Base-by-base conservation (phyloP, 2,888 invertebrate genomes). In the Biston betularia region DNA sequence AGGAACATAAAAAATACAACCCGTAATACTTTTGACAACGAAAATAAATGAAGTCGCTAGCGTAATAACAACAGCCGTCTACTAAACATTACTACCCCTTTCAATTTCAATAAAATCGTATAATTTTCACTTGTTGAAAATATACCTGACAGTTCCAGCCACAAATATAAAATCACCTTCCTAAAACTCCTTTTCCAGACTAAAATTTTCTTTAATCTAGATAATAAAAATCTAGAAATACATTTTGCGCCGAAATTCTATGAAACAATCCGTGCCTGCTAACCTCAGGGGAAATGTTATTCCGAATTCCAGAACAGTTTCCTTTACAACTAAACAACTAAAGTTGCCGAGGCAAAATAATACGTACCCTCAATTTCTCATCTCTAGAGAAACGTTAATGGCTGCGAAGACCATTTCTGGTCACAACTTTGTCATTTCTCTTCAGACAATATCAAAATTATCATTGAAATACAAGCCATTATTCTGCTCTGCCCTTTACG, bases 401-500 rank as follows among this genome's bases (percentile, higher is more conserved):
- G 53, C 48, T 33, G 6, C 35, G 34, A 53, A 49, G 35, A 38
- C 50, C 44, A 34, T 53, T 53, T 48, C 15, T 42, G 63, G 40
- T 55, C 34, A 53, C 48, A 61, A 61, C 55, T 61, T 63, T 58
- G 63, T 56, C 63, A 68, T 59, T 59, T 55, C 54, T 52, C 59
- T 15, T 46, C 64, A 69, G 68, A 70, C 73, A 79, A 76, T 78
- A 77, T 78, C 72, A 71, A 74, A 57, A 72, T 75, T 61, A 70
- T 63, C 67, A 78, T 74, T 76, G 75, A 72, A 73, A 73, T 69
- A 65, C 34, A 50, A 62, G 57, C 70, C 67, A 69, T 75, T 70
- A 65, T 48, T 71, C 59, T 75, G 69, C 44, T 48, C 60, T 57
- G 73, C 66, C 61, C 65, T 61, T 71, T 65, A 77, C 67, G 70